A percentile compares a stretch with the other conserved stretches of the same genome.
These are phyloP conservation scores for Acanthosepion esculentum DNA, from an alignment of 2,888 invertebrate species.

Conservation along the genomic window DNA sequence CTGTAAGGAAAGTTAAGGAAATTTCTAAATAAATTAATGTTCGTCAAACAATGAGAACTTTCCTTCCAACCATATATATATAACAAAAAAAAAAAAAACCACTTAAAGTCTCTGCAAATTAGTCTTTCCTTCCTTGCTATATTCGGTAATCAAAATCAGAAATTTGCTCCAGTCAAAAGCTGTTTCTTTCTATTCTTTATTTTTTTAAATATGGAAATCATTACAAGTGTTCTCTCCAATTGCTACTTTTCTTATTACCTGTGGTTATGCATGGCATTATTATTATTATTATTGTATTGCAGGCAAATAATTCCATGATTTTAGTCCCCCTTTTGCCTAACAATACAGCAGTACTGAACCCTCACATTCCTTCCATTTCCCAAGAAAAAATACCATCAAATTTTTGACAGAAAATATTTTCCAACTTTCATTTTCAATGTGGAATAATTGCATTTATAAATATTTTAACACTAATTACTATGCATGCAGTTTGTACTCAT, in stretches of 20 bases:
- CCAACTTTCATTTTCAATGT: background rate
- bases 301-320: background rate
- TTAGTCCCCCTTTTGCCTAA: background rate
- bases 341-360: background rate
- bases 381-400: background rate
- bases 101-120: no score
- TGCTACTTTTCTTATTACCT: background rate
- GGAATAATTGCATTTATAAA: background rate
- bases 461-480: background rate
- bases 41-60: no score
- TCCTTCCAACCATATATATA: no score
- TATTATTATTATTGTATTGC: conserved; percentile 4
- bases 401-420: background rate
- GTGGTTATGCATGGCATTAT: background rate
- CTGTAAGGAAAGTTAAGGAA: no score
- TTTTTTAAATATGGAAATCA: background rate
- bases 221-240: background rate
- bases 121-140: no score
- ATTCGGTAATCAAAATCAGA: no score
- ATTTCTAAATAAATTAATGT: no score
- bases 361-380: background rate
- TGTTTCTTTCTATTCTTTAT: no score
- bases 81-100: no score
- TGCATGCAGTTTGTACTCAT: background rate
- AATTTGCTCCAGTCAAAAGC: no score